These are phyloP conservation scores for Canis aureus DNA, from an alignment of 2,113 vertebrate species.

Conservation along the genomic window DNA sequence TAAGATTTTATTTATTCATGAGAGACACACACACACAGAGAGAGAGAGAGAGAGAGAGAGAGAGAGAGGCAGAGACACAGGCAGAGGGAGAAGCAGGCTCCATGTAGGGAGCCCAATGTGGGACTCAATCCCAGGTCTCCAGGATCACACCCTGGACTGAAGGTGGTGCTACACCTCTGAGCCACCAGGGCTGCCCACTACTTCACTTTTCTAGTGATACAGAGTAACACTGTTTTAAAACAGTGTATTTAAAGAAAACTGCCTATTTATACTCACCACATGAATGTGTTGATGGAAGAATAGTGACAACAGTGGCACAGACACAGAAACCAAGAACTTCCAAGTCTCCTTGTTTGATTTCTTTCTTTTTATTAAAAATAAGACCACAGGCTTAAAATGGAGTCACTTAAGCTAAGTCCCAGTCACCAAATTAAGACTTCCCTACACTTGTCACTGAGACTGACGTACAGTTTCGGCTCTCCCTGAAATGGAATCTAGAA, in stretches of 20 bases:
- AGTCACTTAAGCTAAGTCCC: background rate
- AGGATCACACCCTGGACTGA: too few relatives aligned
- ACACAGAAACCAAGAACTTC: background rate
- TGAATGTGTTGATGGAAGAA: background rate
- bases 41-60: too few relatives aligned
- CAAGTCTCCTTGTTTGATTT: background rate
- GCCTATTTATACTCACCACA: background rate
- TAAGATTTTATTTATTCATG: too few relatives aligned
- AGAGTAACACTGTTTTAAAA: conserved; percentile 26
- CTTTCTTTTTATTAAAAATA: background rate
- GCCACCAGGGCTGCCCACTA: background rate
- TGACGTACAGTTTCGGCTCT: background rate
- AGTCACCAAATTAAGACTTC: background rate
- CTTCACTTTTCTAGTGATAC: background rate
- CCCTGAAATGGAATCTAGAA: background rate
- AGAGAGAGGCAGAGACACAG: too few relatives aligned
- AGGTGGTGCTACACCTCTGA: too few relatives aligned
- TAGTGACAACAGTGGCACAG: background rate
- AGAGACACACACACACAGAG: too few relatives aligned
- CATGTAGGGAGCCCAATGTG: too few relatives aligned
- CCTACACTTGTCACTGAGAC: background rate
- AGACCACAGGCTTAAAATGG: background rate
- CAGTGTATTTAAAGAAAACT: background rate
- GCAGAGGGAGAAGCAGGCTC: too few relatives aligned
- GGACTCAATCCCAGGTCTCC: too few relatives aligned